Evolutionary conservation across 2,797 vertebrate genomes (phyloP).

Genomic region (Geotrypetes seraphini): DNA sequence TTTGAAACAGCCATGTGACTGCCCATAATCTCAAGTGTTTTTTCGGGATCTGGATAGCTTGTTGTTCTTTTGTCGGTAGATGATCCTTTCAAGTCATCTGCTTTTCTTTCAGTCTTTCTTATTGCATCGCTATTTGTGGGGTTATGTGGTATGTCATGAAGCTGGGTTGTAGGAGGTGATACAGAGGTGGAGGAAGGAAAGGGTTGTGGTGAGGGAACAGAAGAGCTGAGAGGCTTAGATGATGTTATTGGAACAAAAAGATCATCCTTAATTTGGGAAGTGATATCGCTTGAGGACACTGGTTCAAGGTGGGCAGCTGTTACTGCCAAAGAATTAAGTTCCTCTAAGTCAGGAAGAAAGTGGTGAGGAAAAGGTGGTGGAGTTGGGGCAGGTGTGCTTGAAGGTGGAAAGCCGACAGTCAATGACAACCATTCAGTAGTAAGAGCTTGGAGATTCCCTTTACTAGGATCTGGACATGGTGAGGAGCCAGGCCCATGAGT

Average conservation of each 20-base stretch:
- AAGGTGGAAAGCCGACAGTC: slow-evolving; percentile 44
- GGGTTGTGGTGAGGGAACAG: slow-evolving; percentile 26
- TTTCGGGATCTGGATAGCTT: slow-evolving; percentile 7
- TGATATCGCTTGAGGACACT: slow-evolving; percentile 8
- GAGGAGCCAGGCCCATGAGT: slow-evolving; percentile 34
- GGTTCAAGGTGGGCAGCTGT: slow-evolving; percentile 23
- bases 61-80: slow-evolving; percentile 3
- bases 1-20: slow-evolving; percentile 17
- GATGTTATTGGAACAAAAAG: slow-evolving; percentile 32
- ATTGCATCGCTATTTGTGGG: slow-evolving; percentile 11
- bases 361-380: slow-evolving; percentile 53
- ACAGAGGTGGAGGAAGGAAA: slow-evolving; percentile 18
- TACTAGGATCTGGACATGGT: slow-evolving; percentile 37
- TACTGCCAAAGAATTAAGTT: slow-evolving; percentile 33
- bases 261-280: slow-evolving; percentile 33
- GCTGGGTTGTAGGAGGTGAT: slow-evolving; percentile 21
- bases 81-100: slow-evolving; percentile 9
- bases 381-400: slow-evolving; percentile 37
- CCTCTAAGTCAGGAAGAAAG: slow-evolving; percentile 48
- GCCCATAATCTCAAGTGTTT: slow-evolving; percentile 8
- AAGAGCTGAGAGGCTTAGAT: slow-evolving; percentile 30
- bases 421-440: slow-evolving; percentile 61
- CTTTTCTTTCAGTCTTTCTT: slow-evolving; percentile 14
- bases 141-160: slow-evolving; percentile 4
- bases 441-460: slow-evolving; percentile 43